Evolutionary conservation across 2,113 vertebrate genomes (phyloP), one percentile per base, ranked within the genome.

Genomic region (Hoplias malabaricus): DNA sequence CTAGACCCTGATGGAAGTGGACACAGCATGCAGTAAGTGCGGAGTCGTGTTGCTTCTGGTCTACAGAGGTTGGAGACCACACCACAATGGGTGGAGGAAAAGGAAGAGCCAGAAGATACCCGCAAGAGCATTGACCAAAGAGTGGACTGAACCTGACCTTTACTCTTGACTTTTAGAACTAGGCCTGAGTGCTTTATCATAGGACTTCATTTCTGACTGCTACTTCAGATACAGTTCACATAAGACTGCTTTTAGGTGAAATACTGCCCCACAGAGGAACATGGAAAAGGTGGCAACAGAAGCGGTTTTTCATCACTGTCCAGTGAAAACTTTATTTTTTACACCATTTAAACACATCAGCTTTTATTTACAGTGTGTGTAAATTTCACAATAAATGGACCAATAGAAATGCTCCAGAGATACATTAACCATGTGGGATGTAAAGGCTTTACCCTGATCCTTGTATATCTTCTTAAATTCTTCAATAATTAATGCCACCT

Each of bases 121-220:
- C 53, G 38, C 68, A 34, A 40, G 53, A 34, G 65, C 27, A 46
- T 8, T 59, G 56, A 40, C 56, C 27, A 46, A 9, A 23, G 27
- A 65, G n/a, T 34, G 31, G 27, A 59, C 69, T 90, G 90, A 86
- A 92, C 90, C 87, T 72, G 21, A n/a, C n/a, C n/a, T n/a, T 90
- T 92, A 86, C 88, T 89, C 87, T 89, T 93, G 93, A 91, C 92
- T 92, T 93, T 93, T 91, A 6, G 23, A 70, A 36, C 12, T 23
- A 53, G 48, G 19, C 48, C 10, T 9, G 10, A 6, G 19, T 42
- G 40, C 19, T 1, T 9, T 67, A 1, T 19, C 19, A 19, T 29
- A 16, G 1, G 19, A 48, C 14, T 48, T 3, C 6, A n/a, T n/a
- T n/a, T n/a, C n/a, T n/a, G n/a, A n/a, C n/a, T n/a, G n/a, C n/a